Evolutionary conservation across 2,797 vertebrate species (phyloP).

Genomic region (Bucorvus abyssinicus): DNA sequence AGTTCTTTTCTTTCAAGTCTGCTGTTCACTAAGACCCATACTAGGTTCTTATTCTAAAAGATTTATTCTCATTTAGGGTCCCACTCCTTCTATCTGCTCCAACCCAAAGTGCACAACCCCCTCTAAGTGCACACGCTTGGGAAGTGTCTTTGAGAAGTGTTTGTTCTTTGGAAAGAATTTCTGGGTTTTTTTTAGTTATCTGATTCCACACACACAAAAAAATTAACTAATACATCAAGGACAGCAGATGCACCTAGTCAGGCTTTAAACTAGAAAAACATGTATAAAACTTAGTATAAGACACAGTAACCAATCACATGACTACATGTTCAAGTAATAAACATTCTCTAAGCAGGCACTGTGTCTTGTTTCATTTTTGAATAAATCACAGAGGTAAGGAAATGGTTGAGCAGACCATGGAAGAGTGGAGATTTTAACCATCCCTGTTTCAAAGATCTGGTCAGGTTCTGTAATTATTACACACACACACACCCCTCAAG

Average conservation of each 20-base stretch:
- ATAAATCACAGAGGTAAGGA: neutral
- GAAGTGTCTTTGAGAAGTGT: neutral
- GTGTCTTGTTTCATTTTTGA: neutral
- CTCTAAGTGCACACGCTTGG: neutral
- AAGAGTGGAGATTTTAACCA: neutral
- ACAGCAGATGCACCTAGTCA: neutral
- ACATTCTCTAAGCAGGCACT: neutral
- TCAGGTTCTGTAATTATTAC: neutral
- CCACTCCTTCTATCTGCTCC: neutral
- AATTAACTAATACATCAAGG: neutral
- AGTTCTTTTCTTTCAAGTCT: neutral
- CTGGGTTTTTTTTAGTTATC: neutral
- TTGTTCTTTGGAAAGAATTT: neutral
- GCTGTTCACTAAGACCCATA: neutral
- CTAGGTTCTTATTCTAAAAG: neutral
- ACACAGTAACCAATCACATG: neutral
- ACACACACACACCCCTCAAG: neutral
- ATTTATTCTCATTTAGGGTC: neutral
- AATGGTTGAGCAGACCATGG: neutral
- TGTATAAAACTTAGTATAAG: neutral
- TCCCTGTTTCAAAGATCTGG: neutral
- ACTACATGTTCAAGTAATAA: neutral
- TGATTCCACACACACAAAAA: neutral
- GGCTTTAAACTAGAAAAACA: neutral
- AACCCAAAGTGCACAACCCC: neutral